Evolutionary conservation across 2,888 invertebrate species (phyloP).

Genomic region (Nomada goodeniana): DNA sequence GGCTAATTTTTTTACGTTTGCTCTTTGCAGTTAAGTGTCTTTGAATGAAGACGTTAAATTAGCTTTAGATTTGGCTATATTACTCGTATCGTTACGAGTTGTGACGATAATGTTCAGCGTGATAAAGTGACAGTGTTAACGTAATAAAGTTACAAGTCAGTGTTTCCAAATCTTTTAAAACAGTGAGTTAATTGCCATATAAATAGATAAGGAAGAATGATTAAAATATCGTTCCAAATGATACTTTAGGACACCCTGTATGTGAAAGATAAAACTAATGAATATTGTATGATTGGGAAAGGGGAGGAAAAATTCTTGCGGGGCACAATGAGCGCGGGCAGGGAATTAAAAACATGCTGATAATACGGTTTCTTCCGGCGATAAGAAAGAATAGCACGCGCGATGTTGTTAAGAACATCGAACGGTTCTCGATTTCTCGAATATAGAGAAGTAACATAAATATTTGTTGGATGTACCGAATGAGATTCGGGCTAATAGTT

Average conservation of each 20-base stretch:
- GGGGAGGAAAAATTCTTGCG: slow-evolving; percentile 71
- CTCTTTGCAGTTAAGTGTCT: no score
- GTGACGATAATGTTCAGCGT: no score
- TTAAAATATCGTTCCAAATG: no score
- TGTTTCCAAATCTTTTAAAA: no score
- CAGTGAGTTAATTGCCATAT: no score
- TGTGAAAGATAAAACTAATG: slow-evolving; percentile 24
- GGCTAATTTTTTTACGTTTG: no score
- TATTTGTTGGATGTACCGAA: slow-evolving; percentile 41
- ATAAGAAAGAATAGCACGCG: slow-evolving; percentile 61
- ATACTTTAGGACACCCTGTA: slow-evolving; percentile 26
- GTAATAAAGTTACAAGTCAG: no score
- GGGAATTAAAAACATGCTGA: slow-evolving; percentile 67
- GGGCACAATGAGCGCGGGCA: slow-evolving; percentile 42
- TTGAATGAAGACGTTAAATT: no score
- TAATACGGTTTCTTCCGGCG: slow-evolving; percentile 59
- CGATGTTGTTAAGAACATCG: slow-evolving; percentile 57
- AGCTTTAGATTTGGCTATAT: no score
- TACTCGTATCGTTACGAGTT: no score
- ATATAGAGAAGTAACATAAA: slow-evolving; percentile 48
- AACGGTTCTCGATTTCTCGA: slow-evolving; percentile 45
- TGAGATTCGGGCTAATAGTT: background rate
- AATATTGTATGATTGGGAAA: slow-evolving; percentile 59
- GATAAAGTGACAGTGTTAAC: no score
- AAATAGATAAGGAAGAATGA: no score